Percentiles rank a stretch among this genome's conserved stretches.
Conservation (phyloP, 2,113 vertebrate genomes). For the Phocoena phocoena region DNA sequence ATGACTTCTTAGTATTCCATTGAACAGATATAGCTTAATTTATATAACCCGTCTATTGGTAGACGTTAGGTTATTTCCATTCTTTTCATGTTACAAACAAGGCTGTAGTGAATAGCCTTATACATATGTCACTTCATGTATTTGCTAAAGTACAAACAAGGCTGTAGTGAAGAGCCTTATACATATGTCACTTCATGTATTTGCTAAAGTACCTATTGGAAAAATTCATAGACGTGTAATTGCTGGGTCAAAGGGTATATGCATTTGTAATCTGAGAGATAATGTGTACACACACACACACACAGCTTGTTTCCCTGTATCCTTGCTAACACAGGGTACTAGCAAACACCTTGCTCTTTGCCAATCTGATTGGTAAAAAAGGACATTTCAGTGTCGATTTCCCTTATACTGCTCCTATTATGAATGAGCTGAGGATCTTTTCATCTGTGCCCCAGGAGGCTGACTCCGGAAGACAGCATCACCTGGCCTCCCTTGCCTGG, state of each 20-base stretch:
- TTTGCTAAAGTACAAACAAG: not conserved
- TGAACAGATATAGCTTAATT: not conserved
- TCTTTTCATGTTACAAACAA: slow-evolving; percentile 15
- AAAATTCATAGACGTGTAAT: not conserved
- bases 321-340: not conserved
- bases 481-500: not conserved
- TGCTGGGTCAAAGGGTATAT: not conserved
- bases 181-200: not conserved
- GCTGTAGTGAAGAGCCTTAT: not conserved
- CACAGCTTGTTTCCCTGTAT: not conserved
- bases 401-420: not conserved
- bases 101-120: not conserved
- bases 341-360: not conserved
- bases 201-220: not conserved
- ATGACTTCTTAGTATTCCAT: not conserved
- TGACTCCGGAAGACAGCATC: not conserved
- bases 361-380: not conserved
- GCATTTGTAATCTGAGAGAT: not conserved
- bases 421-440: not conserved
- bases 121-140: not conserved
- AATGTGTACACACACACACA: not conserved
- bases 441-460: not conserved
- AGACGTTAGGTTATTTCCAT: not conserved
- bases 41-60: not conserved
- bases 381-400: not conserved